phyloP scores from a whole-genome alignment of 2,888 invertebrate genomes.

The Ligdia adustata region DNA sequence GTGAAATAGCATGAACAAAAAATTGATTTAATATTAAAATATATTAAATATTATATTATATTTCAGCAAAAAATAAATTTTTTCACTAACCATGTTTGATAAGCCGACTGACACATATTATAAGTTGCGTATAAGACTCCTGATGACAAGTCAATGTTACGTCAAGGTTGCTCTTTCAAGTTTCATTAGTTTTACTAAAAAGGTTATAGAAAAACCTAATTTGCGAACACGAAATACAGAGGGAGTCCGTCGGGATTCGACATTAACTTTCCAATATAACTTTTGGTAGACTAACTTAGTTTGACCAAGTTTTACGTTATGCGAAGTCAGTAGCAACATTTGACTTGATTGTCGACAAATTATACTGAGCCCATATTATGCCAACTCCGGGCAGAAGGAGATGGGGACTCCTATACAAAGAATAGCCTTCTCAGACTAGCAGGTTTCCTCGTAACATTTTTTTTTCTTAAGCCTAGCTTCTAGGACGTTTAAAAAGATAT shows the following conservation, averaged over 20 bases:
- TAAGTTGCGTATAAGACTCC: neutral
- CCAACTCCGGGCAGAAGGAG: no score
- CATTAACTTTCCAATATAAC: conserved; percentile 48
- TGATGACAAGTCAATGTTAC: neutral
- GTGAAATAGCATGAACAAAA: no score
- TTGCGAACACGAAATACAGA: neutral
- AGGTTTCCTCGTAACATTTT: no score
- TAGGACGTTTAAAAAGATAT: neutral
- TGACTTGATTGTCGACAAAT: neutral
- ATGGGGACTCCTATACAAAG: neutral
- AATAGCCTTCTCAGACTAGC: neutral
- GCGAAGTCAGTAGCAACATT: neutral
- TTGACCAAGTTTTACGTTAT: conserved; percentile 35
- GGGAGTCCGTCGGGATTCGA: conserved; percentile 27
- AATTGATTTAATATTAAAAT: no score
- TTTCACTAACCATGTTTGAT: no score
- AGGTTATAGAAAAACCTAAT: neutral
- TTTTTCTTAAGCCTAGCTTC: no score
- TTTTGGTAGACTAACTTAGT: conserved; percentile 36
- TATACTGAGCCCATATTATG: neutral
- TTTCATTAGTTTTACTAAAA: neutral
- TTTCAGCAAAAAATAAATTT: no score
- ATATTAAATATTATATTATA: no score
- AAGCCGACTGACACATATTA: neutral
- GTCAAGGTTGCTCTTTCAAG: neutral